Evolutionary conservation across 30 jellyfish, hydroid and myxozoan genomes (phyloP).

Genomic region (Turritopsis dohrnii): DNA sequence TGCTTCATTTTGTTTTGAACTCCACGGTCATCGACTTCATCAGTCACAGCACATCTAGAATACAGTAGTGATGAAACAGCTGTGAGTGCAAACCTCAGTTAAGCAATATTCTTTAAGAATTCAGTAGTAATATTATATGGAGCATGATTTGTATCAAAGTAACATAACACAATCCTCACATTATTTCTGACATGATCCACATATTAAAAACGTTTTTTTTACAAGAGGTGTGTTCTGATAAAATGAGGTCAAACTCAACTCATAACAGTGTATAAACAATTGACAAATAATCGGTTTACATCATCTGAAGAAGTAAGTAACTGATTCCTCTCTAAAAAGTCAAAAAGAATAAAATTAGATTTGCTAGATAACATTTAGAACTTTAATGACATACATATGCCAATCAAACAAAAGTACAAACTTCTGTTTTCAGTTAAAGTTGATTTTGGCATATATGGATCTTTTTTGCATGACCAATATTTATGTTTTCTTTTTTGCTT

Average conservation of each 20-base stretch:
- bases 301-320: background rate
- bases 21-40: background rate
- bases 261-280: constrained; percentile 14
- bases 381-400: too few species aligned
- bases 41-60: background rate
- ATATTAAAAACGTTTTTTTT: background rate
- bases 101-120: constrained; percentile 6
- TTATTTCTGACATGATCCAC: background rate
- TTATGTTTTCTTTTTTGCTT: too few species aligned
- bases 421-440: too few species aligned
- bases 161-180: background rate
- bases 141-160: background rate
- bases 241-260: background rate
- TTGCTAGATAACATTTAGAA: too few species aligned
- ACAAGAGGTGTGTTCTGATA: background rate
- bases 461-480: too few species aligned
- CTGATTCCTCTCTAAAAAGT: background rate
- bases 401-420: too few species aligned
- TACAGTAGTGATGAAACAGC: background rate
- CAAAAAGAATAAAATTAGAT: background rate
- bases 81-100: background rate
- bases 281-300: constrained; percentile 10
- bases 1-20: background rate
- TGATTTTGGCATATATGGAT: too few species aligned
- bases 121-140: constrained; percentile 2